Conservation (phyloP, 2,888 invertebrate species). For the Temnothorax unifasciatus region DNA sequence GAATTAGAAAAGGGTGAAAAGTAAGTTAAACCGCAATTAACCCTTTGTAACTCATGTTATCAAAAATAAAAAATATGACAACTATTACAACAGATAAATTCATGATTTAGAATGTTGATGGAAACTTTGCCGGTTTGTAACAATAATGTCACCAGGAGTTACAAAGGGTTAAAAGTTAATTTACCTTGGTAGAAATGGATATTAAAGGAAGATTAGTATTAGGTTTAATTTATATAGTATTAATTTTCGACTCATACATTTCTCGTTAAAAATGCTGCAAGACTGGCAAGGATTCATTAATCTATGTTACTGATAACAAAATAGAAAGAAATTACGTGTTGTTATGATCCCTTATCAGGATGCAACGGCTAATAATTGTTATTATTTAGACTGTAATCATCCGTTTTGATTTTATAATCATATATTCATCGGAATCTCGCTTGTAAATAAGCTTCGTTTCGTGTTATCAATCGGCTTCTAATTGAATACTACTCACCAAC, state of each 20-base stretch:
- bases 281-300: no score
- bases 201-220: neutral
- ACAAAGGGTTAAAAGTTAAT: no score
- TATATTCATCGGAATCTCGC: neutral
- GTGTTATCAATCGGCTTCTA: neutral
- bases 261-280: neutral
- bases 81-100: no score
- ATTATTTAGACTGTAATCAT: neutral
- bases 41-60: no score
- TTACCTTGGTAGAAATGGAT: no score
- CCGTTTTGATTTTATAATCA: neutral
- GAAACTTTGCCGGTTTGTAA: no score
- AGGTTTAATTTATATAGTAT: neutral
- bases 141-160: no score
- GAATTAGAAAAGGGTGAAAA: no score
- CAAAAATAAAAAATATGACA: no score
- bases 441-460: neutral
- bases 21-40: no score
- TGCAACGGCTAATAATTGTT: neutral
- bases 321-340: neutral
- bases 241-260: constrained; percentile 6
- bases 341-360: neutral
- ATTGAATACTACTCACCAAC: neutral
- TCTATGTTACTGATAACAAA: neutral
- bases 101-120: no score